A percentile compares a stretch with the other conserved stretches of the same genome.
These are phyloP conservation scores for Nothura maculosa DNA, from an alignment of 2,797 vertebrate genomes.

Conservation along the genomic window DNA sequence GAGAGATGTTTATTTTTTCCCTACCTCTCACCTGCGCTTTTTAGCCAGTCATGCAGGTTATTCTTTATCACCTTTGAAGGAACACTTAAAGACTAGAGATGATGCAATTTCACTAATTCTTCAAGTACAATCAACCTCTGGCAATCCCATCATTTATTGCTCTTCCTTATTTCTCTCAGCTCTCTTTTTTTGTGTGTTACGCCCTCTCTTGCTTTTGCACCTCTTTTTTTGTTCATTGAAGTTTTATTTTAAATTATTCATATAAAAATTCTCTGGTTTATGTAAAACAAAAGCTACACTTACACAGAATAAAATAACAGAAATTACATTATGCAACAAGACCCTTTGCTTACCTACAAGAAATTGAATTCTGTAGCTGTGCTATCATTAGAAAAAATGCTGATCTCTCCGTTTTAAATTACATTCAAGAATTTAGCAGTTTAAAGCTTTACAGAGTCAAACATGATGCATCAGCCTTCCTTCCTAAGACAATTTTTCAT, in stretches of 20 bases:
- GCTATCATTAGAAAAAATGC: not conserved
- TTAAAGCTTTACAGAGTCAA: not conserved
- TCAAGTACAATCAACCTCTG: conserved; percentile 39
- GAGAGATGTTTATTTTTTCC: not conserved
- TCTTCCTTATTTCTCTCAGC: not conserved
- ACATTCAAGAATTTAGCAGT: not conserved
- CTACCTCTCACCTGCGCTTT: not conserved
- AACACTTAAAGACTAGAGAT: conserved; percentile 26
- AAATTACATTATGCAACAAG: not conserved
- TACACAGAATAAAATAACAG: not conserved
- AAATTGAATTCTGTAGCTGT: not conserved
- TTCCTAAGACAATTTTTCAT: not conserved
- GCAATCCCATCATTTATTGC: conserved; percentile 18
- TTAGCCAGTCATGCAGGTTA: not conserved
- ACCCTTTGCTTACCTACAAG: not conserved
- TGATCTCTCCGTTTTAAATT: not conserved
- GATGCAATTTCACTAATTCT: conserved; percentile 27
- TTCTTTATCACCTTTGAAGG: conserved; percentile 34
- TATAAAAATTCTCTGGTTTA: not conserved
- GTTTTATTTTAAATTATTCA: not conserved
- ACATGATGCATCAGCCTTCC: not conserved
- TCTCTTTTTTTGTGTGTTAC: not conserved
- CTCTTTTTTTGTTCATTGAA: not conserved
- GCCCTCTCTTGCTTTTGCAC: not conserved
- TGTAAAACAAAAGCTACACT: not conserved